phyloP scores from a whole-genome alignment of 1,140 invertebrate genomes.

The Cepaea nemoralis region DNA sequence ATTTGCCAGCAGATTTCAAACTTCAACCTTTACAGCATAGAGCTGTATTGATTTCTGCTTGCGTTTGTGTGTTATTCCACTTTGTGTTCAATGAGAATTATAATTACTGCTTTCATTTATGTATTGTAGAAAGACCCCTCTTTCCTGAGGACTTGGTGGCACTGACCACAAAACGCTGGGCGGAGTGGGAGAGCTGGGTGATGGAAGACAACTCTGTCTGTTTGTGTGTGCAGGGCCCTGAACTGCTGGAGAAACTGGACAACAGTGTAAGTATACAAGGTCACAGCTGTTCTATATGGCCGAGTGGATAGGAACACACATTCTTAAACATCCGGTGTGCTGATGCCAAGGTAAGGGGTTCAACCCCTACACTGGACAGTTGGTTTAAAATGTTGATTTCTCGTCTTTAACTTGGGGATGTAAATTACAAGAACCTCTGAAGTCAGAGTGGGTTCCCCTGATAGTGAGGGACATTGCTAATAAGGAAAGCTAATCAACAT shows the following conservation, averaged over 20 bases:
- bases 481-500: too few species aligned
- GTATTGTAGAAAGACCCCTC: conserved; percentile 77
- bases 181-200: conserved; percentile 82
- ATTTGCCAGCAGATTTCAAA: too few species aligned
- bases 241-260: conserved; percentile 46
- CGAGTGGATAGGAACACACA: too few species aligned
- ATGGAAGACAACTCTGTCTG: conserved; percentile 46
- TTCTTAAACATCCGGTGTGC: too few species aligned
- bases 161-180: conserved; percentile 81
- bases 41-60: not conserved
- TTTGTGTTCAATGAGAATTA: not conserved
- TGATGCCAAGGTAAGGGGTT: too few species aligned
- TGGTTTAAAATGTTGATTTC: too few species aligned
- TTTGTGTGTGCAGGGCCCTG: conserved; percentile 49
- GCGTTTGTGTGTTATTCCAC: not conserved
- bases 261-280: conserved; percentile 46
- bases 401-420: too few species aligned
- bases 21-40: not conserved
- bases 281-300: too few species aligned
- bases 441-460: too few species aligned
- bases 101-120: conserved; percentile 26
- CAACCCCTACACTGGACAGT: too few species aligned
- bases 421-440: too few species aligned
- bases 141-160: conserved; percentile 84
- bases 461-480: too few species aligned